Base-by-base conservation (phyloP, 2,888 invertebrate genomes). In the Ormyrus rosae region DNA sequence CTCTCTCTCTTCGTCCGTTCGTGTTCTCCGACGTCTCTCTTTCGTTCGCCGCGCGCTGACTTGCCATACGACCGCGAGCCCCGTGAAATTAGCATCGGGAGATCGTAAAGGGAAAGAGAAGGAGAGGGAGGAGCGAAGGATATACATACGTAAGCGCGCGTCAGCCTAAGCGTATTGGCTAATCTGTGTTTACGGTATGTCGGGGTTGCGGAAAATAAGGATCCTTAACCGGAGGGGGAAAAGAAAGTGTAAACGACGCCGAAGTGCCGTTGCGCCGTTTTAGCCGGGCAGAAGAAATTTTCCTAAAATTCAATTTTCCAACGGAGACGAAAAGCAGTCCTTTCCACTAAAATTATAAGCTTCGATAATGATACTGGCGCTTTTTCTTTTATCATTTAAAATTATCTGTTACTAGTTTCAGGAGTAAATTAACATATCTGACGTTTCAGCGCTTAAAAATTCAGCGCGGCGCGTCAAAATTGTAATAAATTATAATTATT, bases 61-160 rank as follows among this genome's bases (percentile, higher is more conserved):
- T 84, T 83, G 87, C 86, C 86, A 87, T 87, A 85, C 86, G 84
- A 84, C 85, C 84, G 84, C 85, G 86, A 89, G 88, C 86, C 83
- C 88, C 89, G 90, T 90, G 89, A 90, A 90, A 90, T 90, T 90
- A 90, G 90, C 90, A 90, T 90, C 88, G 88, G 87, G 84, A 86
- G 87, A 88, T 89, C 88, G 88, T 89, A 90, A 89, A 89, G 86
- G 87, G 84, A 83, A 55, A 68, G 46, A 55, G 46, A 1, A 11
- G 8, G n/a, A 67, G 65, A 51, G 5, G n/a, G 34, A 50, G 34
- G 10, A 63, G 11, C 51, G 60, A 3, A 5, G 9, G 5, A 11
- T 34, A 34, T 34, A 34, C 4, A 4, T 34, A 34, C 34, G 34
- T 64, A 11, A 5, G 55, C 10, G 19, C 48, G 58, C n/a, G 58